Base-by-base conservation (phyloP, 1,140 invertebrate species). In the Papilio aristodemus region DNA sequence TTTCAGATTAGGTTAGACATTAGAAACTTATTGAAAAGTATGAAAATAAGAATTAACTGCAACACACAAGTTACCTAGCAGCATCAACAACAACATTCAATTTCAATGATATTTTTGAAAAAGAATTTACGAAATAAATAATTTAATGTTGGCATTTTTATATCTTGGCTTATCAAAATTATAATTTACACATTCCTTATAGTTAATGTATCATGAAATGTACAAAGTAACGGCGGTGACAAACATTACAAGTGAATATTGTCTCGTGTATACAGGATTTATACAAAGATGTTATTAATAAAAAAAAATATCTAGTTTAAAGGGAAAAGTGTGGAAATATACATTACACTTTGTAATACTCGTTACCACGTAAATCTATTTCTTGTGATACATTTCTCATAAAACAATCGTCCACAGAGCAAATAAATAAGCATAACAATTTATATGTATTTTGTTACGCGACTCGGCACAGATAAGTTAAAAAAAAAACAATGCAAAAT, bases 391-490 rank as follows among this genome's bases (percentile, higher is more conserved):
- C 6, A 32, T 22, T 54, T 25, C 46, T 54, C 13, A 14, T 13
- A 39, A 39, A 10, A 43, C 22, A 50, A 14, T 36, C 9, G 25
- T 36, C 32, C 32, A 38, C 59, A 39, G 59, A 32, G 17, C 10
- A 62, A 36, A 38, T 4, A 62, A 37, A 36, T 22, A 32, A 38
- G 59, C 59, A 62, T 62, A 62, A 62, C 59, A 37, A 37, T 39
- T 19, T 2, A 37, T 17, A 36, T 50, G 43, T 17, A 8, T 11
- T 38, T 13, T 27, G 58, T 59, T 39, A 62, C 38, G 32, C 36
- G 38, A 37, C 32, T 36, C 14, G 38, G 13, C 25, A 59, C 32
- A 38, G 32, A 60, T 5, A 4, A 17, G 32, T 36, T 36, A 36
- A 32, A 32, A 32, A 32, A 19, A 62, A 17, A 19, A 39, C n/a